These are phyloP conservation scores for Shargacucullia verbasci DNA, from an alignment of 2,888 invertebrate species.

Conservation along the genomic window DNA sequence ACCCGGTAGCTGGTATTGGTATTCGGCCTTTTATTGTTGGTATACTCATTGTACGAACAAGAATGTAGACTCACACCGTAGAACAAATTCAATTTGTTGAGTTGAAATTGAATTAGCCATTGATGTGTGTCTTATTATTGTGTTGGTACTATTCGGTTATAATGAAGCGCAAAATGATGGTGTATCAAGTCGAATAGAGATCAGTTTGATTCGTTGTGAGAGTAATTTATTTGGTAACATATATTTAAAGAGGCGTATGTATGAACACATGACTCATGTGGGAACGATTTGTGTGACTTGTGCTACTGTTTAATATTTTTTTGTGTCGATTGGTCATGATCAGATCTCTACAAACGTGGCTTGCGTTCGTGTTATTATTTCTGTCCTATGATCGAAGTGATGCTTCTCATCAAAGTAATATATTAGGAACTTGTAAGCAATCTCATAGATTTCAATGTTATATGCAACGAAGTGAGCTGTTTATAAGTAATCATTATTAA, in stretches of 20 bases:
- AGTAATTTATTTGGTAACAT: slow-evolving; percentile 41
- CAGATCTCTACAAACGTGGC: slow-evolving; percentile 34
- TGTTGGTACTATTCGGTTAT: slow-evolving; percentile 51
- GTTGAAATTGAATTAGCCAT: slow-evolving; percentile 65
- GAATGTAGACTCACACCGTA: slow-evolving; percentile 63
- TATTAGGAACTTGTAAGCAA: not conserved
- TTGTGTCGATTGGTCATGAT: slow-evolving; percentile 31
- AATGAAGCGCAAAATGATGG: slow-evolving; percentile 55
- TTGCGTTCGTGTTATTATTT: slow-evolving; percentile 12
- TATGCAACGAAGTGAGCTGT: too few species aligned
- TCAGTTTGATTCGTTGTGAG: slow-evolving; percentile 33
- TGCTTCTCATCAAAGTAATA: not conserved
- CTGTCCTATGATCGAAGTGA: slow-evolving; percentile 3
- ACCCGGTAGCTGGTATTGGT: slow-evolving; percentile 63
- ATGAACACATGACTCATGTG: slow-evolving; percentile 43
- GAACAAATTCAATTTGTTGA: slow-evolving; percentile 79
- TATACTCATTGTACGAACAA: slow-evolving; percentile 71
- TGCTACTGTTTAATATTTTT: slow-evolving; percentile 39
- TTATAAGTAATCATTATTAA: too few species aligned
- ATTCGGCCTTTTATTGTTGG: slow-evolving; percentile 72
- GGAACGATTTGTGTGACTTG: slow-evolving; percentile 32
- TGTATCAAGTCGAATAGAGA: slow-evolving; percentile 15
- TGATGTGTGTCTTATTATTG: slow-evolving; percentile 58
- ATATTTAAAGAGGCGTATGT: slow-evolving; percentile 18
- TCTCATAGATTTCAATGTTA: too few species aligned